Evolutionary conservation across 2,113 vertebrate species (phyloP).

Genomic region (Stigmatopora nigra): DNA sequence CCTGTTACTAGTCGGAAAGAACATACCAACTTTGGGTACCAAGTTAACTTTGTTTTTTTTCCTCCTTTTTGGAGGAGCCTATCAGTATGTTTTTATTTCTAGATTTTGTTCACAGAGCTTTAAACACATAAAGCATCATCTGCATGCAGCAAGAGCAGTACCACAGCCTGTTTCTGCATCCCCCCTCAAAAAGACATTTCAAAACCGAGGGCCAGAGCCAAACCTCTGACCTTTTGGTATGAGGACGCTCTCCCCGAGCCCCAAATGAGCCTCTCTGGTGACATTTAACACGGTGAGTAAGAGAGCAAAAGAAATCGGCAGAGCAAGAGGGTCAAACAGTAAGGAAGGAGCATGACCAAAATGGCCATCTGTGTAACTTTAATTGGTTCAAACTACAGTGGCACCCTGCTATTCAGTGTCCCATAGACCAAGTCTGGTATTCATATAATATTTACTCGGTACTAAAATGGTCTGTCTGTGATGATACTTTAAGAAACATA

Average conservation of each 20-base stretch:
- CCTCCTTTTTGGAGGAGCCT: not conserved
- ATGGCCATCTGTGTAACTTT: conserved; percentile 27
- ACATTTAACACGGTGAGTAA: conserved; percentile 55
- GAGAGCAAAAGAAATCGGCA: conserved; percentile 31
- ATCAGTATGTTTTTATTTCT: conserved; percentile 8
- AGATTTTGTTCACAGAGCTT: conserved; percentile 8
- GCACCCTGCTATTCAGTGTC: not conserved
- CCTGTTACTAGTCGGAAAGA: not conserved
- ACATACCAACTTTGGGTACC: no score
- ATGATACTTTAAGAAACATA: no score
- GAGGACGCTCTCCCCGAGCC: conserved; percentile 45
- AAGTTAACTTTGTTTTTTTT: conserved; percentile 36
- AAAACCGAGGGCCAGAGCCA: conserved; percentile 42
- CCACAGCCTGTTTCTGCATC: conserved; percentile 17
- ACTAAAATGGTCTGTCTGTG: not conserved
- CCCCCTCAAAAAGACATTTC: conserved; percentile 46
- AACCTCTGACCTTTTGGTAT: conserved; percentile 56
- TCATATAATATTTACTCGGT: not conserved
- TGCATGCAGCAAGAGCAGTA: conserved; percentile 4
- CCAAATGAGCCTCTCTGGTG: conserved; percentile 47
- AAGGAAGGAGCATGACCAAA: conserved; percentile 35
- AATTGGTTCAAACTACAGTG: not conserved
- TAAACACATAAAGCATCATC: conserved; percentile 6
- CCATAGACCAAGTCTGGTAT: not conserved
- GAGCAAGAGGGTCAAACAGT: conserved; percentile 35